A percentile compares a stretch with the other conserved stretches of the same genome.
These are phyloP conservation scores for Schlechtendalia chinensis DNA, from an alignment of 1,140 invertebrate genomes.

Conservation along the genomic window DNA sequence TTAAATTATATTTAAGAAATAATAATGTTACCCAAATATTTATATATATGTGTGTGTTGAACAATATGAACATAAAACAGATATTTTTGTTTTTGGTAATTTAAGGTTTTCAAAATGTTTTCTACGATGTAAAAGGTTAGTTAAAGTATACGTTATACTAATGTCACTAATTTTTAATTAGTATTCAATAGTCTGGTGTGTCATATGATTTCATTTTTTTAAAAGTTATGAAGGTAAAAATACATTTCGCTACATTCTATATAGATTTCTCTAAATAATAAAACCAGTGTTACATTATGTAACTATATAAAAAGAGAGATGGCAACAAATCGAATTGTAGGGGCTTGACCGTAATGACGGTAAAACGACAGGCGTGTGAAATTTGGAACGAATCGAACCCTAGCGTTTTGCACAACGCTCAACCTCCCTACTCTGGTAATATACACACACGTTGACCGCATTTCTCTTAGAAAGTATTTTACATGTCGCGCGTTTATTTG, in stretches of 20 bases:
- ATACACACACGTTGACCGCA: conserved; percentile 40
- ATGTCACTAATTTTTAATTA: too few relatives aligned
- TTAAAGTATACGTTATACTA: too few relatives aligned
- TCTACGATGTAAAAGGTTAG: too few relatives aligned
- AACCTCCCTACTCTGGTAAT: conserved; percentile 40
- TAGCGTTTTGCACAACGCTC: conserved; percentile 28
- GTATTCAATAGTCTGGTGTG: too few relatives aligned
- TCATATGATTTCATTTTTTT: too few relatives aligned
- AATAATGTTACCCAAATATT: too few relatives aligned
- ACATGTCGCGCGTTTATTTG: conserved; percentile 46
- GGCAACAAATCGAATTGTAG: conserved; percentile 35
- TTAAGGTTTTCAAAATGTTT: too few relatives aligned
- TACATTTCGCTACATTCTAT: background rate
- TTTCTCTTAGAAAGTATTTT: conserved; percentile 50
- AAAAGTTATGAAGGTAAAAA: background rate
- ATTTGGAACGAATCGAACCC: conserved; percentile 49
- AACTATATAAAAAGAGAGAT: conserved; percentile 30
- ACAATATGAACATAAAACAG: too few relatives aligned
- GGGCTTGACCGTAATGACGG: conserved; percentile 46
- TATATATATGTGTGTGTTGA: too few relatives aligned
- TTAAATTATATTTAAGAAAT: too few relatives aligned
- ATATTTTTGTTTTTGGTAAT: too few relatives aligned
- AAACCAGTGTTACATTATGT: conserved; percentile 15
- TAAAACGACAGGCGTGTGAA: conserved; percentile 49
- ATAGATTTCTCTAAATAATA: conserved; percentile 41